Base-by-base conservation (phyloP, 2,797 vertebrate genomes). In the Numenius phaeopus region DNA sequence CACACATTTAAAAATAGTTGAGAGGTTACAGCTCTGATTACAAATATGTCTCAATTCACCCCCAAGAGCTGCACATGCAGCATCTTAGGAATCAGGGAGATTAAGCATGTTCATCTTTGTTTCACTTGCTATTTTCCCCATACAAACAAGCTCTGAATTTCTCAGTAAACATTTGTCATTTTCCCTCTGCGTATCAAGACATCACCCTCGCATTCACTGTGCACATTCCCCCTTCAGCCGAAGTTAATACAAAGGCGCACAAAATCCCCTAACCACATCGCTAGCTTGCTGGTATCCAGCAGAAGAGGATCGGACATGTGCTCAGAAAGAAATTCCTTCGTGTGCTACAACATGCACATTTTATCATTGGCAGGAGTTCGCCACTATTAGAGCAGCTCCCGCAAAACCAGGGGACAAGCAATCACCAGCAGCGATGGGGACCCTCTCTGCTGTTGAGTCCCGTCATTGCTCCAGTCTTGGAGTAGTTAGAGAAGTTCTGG, bases 331-430 rank as follows among this genome's bases (percentile, higher is more conserved):
- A 77, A n/a, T 40, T 20, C 40, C 59, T 47, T 54, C 54, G 19
- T 27, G 30, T 4, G 0, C 46, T 47, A 37, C 30, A 32, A 42
- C 7, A 21, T 0, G 2, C 32, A 14, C 3, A 5, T 26, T 37
- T 59, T 65, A 10, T 9, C 59, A 11, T 3, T 15, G 40, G 11
- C 24, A 29, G 47, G 30, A 32, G 47, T 24, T 42, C 14, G 15
- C 30, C 23, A 2, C 55, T 80, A 14, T 29, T 4, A 29, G 15
- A 55, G 59, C 30, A 42, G 54, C 57, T 58, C 50, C 65, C 2
- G 3, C 50, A 46, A 32, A 82, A 10, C 21, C 2, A 1, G 26
- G 65, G 7, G 40, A 24, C 7, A 21, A 64, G 39, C 24, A 32
- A 47, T 3, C 26, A 23, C 22, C 30, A 24, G 34, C 27, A 29